Percentiles rank a stretch among this genome's conserved stretches.
Evolutionary conservation across 2,797 vertebrate genomes (phyloP).

Genomic region (Pterois miles): DNA sequence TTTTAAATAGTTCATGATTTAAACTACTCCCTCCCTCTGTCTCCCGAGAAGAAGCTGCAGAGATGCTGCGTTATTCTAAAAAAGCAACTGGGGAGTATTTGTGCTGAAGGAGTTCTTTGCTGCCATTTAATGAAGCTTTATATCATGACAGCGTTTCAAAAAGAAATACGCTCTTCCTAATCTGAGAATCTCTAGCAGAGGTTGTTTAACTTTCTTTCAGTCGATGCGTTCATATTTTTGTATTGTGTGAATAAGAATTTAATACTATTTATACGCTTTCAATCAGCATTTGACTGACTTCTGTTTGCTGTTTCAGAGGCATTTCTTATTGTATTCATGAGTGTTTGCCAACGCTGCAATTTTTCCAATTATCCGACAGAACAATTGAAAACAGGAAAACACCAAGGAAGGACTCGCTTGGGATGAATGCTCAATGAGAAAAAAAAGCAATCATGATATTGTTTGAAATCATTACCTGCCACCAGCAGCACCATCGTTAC

Average conservation of each 20-base stretch:
- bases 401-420: slow-evolving; percentile 14
- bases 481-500: slow-evolving; percentile 34
- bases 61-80: slow-evolving; percentile 49
- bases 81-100: slow-evolving; percentile 52
- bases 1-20: slow-evolving; percentile 58
- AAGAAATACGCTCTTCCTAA: neutral
- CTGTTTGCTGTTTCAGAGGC: slow-evolving; percentile 8
- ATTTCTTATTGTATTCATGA: slow-evolving; percentile 36
- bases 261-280: slow-evolving; percentile 21
- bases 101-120: slow-evolving; percentile 24
- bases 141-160: slow-evolving; percentile 23
- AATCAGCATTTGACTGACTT: slow-evolving; percentile 33
- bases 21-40: slow-evolving; percentile 23
- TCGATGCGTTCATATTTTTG: neutral
- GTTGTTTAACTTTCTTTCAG: slow-evolving; percentile 3
- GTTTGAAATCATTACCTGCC: slow-evolving; percentile 49
- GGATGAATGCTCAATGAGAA: slow-evolving; percentile 15
- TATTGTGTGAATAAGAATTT: slow-evolving; percentile 20
- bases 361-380: slow-evolving; percentile 51
- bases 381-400: slow-evolving; percentile 48
- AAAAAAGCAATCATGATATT: slow-evolving; percentile 35
- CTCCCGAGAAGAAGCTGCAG: slow-evolving; percentile 35
- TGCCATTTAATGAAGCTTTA: slow-evolving; percentile 57
- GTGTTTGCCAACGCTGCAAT: slow-evolving; percentile 25
- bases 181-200: slow-evolving; percentile 12